Conservation (phyloP, 2,888 invertebrate species). For the Melanotus villosus region DNA sequence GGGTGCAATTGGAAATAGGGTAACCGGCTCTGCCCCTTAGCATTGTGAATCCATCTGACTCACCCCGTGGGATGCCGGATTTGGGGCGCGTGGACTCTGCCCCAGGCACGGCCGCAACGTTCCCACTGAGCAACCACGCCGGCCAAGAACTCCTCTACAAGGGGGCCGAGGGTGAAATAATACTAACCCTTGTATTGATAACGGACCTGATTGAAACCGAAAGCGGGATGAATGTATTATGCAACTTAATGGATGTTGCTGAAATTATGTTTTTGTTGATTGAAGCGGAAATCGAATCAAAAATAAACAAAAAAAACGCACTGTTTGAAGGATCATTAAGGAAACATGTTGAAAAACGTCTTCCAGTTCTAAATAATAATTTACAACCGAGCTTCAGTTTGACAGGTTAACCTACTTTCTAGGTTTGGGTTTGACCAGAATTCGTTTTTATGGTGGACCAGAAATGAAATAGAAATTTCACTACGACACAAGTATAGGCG, state of each 20-base stretch:
- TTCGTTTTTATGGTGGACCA: conserved; percentile 47
- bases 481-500: conserved; percentile 34
- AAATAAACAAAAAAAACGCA: background rate
- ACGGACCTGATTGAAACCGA: conserved; percentile 47
- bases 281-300: conserved; percentile 1
- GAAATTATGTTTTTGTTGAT: conserved; percentile 19
- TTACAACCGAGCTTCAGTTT: too few relatives aligned
- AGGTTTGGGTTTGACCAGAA: conserved; percentile 33
- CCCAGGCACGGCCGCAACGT: conserved; percentile 64
- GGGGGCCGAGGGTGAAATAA: conserved; percentile 44
- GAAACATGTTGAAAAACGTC: conserved; percentile 3
- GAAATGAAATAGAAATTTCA: conserved; percentile 51
- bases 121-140: conserved; percentile 68
- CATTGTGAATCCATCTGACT: conserved; percentile 53
- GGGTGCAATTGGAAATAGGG: conserved; percentile 38
- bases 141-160: conserved; percentile 60
- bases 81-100: conserved; percentile 53
- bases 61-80: conserved; percentile 54
- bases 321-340: conserved; percentile 1
- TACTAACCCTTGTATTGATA: conserved; percentile 48
- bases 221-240: conserved; percentile 45
- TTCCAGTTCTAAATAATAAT: conserved; percentile 31
- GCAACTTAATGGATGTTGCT: conserved; percentile 37
- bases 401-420: conserved; percentile 49
- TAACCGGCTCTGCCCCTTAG: conserved; percentile 42